Percentiles rank a stretch among this genome's conserved stretches.
Conservation (phyloP, 2,113 vertebrate species). For the Ailurus styani region DNA sequence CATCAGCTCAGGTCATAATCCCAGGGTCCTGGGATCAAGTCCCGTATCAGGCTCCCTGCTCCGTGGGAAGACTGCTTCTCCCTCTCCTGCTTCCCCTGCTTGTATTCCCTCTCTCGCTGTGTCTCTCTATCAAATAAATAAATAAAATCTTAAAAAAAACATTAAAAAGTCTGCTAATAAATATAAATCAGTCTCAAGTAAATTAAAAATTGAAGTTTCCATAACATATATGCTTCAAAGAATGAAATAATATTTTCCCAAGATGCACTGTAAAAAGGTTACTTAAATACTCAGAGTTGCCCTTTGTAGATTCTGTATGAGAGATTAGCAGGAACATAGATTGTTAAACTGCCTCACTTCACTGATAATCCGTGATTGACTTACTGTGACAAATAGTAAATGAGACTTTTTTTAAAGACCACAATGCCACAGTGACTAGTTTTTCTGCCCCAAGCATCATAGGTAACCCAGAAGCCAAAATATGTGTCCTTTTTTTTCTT, state of each 20-base stretch:
- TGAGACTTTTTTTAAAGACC: background rate
- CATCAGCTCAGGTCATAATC: too few species aligned
- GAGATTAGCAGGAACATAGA: slow-evolving; percentile 39
- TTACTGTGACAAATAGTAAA: slow-evolving; percentile 41
- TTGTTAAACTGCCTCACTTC: slow-evolving; percentile 29
- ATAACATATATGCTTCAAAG: slow-evolving; percentile 4
- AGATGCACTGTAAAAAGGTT: slow-evolving; percentile 28
- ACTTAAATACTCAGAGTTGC: slow-evolving; percentile 6
- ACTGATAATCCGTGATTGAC: slow-evolving; percentile 45
- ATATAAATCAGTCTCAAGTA: background rate
- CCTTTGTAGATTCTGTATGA: slow-evolving; percentile 21
- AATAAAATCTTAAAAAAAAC: too few species aligned
- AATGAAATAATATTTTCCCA: slow-evolving; percentile 26
- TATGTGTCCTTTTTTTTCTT: background rate
- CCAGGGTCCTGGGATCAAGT: too few species aligned
- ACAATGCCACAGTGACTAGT: slow-evolving; percentile 31
- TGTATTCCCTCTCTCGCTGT: too few species aligned
- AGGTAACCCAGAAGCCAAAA: slow-evolving; percentile 25
- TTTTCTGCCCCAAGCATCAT: background rate
- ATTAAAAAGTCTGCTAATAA: slow-evolving; percentile 26
- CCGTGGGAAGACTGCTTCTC: too few species aligned
- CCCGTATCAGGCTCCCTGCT: too few species aligned
- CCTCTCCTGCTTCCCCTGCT: too few species aligned
- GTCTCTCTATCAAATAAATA: too few species aligned
- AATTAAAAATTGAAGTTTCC: background rate